phyloP scores from a whole-genome alignment of 2,888 invertebrate species.

The Tethea ocularis region DNA sequence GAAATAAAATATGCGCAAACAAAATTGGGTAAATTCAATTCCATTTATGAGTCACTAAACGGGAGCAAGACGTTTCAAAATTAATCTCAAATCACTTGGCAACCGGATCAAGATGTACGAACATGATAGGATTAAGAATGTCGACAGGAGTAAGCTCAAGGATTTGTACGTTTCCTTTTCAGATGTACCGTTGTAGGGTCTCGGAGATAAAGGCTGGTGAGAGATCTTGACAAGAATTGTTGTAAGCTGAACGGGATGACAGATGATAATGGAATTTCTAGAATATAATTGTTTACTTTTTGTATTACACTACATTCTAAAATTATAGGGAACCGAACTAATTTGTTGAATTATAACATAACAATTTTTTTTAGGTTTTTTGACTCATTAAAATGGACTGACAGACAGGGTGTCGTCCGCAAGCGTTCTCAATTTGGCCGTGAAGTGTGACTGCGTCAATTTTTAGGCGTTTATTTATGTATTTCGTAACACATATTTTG shows the following conservation, averaged over 20 bases:
- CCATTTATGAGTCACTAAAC: neutral
- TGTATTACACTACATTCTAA: no score
- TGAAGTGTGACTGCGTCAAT: no score
- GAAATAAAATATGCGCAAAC: neutral
- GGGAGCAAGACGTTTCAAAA: slow-evolving; percentile 24
- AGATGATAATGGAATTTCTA: no score
- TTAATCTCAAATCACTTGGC: slow-evolving; percentile 50
- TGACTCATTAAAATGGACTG: no score
- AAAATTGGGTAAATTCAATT: neutral
- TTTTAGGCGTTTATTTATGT: no score
- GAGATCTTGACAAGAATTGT: neutral
- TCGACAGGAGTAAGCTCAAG: slow-evolving; percentile 11
- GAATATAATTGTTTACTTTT: no score
- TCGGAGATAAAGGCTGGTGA: neutral
- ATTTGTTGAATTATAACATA: no score
- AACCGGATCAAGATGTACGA: slow-evolving; percentile 25
- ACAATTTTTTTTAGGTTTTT: no score
- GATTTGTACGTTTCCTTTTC: neutral
- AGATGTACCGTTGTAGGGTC: neutral
- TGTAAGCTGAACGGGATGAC: neutral
- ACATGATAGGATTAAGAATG: slow-evolving; percentile 26
- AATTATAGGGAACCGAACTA: no score
- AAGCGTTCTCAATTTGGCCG: no score
- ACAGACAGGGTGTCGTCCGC: no score
- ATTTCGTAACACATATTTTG: no score